Evolutionary conservation across 2,113 vertebrate species (phyloP), one percentile per base, ranked within the genome.

Genomic region (Saiga tatarica): DNA sequence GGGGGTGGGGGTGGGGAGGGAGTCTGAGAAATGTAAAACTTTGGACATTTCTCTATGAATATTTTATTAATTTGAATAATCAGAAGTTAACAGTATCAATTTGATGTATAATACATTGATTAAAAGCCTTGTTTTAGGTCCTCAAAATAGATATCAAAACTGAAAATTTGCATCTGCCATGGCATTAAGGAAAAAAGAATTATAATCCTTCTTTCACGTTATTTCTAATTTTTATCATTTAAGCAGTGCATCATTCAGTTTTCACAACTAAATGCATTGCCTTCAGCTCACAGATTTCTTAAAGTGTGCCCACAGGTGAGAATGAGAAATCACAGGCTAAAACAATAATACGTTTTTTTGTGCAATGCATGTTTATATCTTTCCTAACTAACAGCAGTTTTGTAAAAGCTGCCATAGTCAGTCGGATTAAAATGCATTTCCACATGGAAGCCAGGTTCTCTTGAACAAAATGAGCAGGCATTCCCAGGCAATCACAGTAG

Each of bases 1-100:
- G 91, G 98, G 98, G 99, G 99, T 98, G 33, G 94, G 98, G 98
- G 23, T 42, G 12, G 71, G 97, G 99, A 76, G 74, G 23, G 39
- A 99, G 99, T 99, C 99, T 99, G 99, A 99, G 99, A 99, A 99
- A 99, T 99, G 98, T 99, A 99, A 99, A 99, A 99, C 99, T 99
- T 99, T 99, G 99, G 99, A 99, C 99, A 99, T 99, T 99, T 99
- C 98, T 98, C 98, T 99, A 99, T 99, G 99, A 99, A 99, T 99
- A 99, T 99, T 99, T 99, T 98, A 99, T 99, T 99, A 98, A 99
- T 99, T 99, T 99, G 99, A 99, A 99, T 99, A 99, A 99, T 99
- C 99, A 99, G 99, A 99, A 99, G 99, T 99, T 99, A 99, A 99
- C 99, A 99, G 98, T 99, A 99, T 99, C 99, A 99, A 99, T 99